These are phyloP conservation scores for Mycteria americana DNA, from an alignment of 2,797 vertebrate species.

Conservation along the genomic window DNA sequence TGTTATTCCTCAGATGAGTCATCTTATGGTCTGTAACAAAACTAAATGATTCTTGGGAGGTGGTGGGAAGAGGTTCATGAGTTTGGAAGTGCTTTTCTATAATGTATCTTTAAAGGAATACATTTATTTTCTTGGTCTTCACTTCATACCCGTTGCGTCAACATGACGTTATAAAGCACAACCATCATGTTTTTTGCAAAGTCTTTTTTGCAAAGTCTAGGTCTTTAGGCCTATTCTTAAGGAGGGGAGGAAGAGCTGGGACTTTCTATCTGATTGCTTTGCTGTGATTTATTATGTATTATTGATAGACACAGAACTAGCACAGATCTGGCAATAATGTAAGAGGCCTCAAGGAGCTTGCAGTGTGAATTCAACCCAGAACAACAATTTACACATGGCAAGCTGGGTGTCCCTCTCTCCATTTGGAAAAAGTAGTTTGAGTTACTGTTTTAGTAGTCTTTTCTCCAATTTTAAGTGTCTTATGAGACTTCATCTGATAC, in stretches of 20 bases:
- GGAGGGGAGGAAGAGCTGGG: not conserved
- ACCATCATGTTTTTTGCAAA: not conserved
- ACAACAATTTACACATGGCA: not conserved
- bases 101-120: not conserved
- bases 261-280: not conserved
- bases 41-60: not conserved
- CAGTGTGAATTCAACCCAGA: not conserved
- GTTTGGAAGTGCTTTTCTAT: not conserved
- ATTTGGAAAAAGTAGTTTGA: not conserved
- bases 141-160: not conserved
- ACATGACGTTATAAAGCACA: not conserved
- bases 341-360: not conserved
- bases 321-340: not conserved
- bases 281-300: not conserved
- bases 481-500: not conserved
- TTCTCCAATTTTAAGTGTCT: not conserved
- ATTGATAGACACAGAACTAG: not conserved
- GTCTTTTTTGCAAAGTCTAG: not conserved
- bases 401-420: not conserved
- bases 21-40: not conserved
- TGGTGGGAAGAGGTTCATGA: not conserved
- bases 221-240: not conserved
- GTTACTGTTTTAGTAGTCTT: not conserved
- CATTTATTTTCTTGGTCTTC: not conserved
- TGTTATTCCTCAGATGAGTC: not conserved